Evolutionary conservation across 2,888 invertebrate species (phyloP).

Genomic region (Dendrolimus houi): DNA sequence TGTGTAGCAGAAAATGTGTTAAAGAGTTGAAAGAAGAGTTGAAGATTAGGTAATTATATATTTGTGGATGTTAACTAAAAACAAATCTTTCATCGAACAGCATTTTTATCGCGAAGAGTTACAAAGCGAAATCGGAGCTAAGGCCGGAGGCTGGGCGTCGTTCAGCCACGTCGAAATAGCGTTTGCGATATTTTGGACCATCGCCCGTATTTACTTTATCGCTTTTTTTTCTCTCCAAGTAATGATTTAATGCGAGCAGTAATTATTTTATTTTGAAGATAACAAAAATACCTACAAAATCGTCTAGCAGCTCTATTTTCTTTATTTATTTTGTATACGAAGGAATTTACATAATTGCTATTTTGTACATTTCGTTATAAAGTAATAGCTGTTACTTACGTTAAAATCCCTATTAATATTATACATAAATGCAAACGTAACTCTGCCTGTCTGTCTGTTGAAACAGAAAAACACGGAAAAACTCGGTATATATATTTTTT

Average conservation of each 20-base stretch:
- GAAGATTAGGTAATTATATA: background rate
- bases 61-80: slow-evolving; percentile 7
- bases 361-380: too few species aligned
- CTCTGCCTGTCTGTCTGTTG: too few species aligned
- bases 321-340: background rate
- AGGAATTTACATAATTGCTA: background rate
- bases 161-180: slow-evolving; percentile 49
- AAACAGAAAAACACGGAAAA: too few species aligned
- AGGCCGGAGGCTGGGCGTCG: slow-evolving; percentile 26
- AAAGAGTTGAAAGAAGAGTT: background rate
- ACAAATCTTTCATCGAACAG: slow-evolving; percentile 6
- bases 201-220: slow-evolving; percentile 49
- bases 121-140: slow-evolving; percentile 22
- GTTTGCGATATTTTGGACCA: slow-evolving; percentile 48
- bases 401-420: too few species aligned
- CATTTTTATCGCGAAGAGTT: slow-evolving; percentile 18
- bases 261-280: slow-evolving; percentile 31
- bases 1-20: background rate
- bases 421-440: too few species aligned
- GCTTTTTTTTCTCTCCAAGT: slow-evolving; percentile 41
- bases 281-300: slow-evolving; percentile 19
- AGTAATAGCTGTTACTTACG: too few species aligned
- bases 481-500: too few species aligned
- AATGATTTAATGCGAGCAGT: slow-evolving; percentile 35
- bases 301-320: slow-evolving; percentile 2